Evolutionary conservation across 1,140 invertebrate genomes (phyloP).

Genomic region (Polypedilum vanderplanki): DNA sequence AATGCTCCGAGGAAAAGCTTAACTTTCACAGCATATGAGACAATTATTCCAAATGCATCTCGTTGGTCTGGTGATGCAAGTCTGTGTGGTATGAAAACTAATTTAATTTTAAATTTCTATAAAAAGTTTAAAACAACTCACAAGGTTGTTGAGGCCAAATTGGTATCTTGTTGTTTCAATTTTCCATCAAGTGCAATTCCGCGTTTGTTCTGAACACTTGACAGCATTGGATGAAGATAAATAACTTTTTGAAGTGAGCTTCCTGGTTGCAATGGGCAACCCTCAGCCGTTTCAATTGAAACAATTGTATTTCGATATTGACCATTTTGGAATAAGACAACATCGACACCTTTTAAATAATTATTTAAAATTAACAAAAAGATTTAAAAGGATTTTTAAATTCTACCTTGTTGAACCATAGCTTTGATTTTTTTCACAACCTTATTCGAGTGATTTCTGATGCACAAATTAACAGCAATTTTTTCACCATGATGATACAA

Average conservation of each 20-base stretch:
- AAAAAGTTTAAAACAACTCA: slow-evolving; percentile 47
- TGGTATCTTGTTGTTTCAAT: slow-evolving; percentile 79
- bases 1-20: slow-evolving; percentile 91
- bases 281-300: slow-evolving; percentile 77
- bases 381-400: too few relatives aligned
- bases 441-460: slow-evolving; percentile 97
- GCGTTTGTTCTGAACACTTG: slow-evolving; percentile 75
- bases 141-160: slow-evolving; percentile 95
- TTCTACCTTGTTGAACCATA: slow-evolving; percentile 85
- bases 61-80: slow-evolving; percentile 71
- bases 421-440: slow-evolving; percentile 96
- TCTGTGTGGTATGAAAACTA: slow-evolving; percentile 45
- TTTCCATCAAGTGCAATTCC: slow-evolving; percentile 94
- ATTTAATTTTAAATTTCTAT: slow-evolving; percentile 17
- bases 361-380: too few relatives aligned
- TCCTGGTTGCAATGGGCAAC: slow-evolving; percentile 91
- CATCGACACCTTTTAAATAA: too few relatives aligned
- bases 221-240: slow-evolving; percentile 72
- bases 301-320: slow-evolving; percentile 93
- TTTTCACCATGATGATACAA: slow-evolving; percentile 94
- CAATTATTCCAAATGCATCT: slow-evolving; percentile 83
- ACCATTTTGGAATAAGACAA: slow-evolving; percentile 97
- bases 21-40: slow-evolving; percentile 88
- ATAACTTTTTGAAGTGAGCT: slow-evolving; percentile 88
- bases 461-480: slow-evolving; percentile 86